Percentiles rank a stretch among this genome's conserved stretches.
phyloP scores from a whole-genome alignment of 1,140 invertebrate genomes.

The Danaus melanippus region DNA sequence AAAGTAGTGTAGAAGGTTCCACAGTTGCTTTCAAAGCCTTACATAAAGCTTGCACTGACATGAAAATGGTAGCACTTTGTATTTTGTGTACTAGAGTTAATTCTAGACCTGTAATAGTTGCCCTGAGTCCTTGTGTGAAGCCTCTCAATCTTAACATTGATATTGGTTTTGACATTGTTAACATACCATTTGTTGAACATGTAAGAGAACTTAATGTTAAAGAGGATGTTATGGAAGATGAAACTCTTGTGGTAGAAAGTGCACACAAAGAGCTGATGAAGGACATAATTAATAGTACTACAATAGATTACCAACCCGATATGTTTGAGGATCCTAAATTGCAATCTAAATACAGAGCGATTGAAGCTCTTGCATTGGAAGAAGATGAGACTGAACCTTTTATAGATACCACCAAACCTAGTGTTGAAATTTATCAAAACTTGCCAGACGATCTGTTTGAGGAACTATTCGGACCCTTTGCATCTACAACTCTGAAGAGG shows the following conservation, averaged over 20 bases:
- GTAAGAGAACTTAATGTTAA: constrained; percentile 38
- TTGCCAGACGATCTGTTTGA: constrained; percentile 53
- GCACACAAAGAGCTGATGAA: constrained; percentile 43
- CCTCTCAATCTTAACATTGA: constrained; percentile 47
- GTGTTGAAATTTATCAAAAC: constrained; percentile 31
- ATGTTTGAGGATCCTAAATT: constrained; percentile 60
- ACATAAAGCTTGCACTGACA: constrained; percentile 51
- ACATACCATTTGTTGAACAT: constrained; percentile 56
- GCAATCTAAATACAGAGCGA: constrained; percentile 42
- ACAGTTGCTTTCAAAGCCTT: constrained; percentile 55
- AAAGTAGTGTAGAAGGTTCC: constrained; percentile 55
- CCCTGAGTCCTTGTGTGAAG: constrained; percentile 39
- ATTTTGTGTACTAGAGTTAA: constrained; percentile 50
- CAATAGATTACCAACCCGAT: constrained; percentile 49
- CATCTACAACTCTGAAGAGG: constrained; percentile 35
- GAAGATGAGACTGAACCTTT: constrained; percentile 46
- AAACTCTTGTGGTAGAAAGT: constrained; percentile 22
- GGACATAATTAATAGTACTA: constrained; percentile 39
- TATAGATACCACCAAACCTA: constrained; percentile 50
- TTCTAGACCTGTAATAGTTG: constrained; percentile 51
- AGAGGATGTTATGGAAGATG: constrained; percentile 36
- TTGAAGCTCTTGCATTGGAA: constrained; percentile 54
- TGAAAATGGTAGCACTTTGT: constrained; percentile 50
- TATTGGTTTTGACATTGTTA: constrained; percentile 59
- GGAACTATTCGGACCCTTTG: constrained; percentile 59